Conservation (phyloP, 2,797 vertebrate species). For the Spondyliosoma cantharus region DNA sequence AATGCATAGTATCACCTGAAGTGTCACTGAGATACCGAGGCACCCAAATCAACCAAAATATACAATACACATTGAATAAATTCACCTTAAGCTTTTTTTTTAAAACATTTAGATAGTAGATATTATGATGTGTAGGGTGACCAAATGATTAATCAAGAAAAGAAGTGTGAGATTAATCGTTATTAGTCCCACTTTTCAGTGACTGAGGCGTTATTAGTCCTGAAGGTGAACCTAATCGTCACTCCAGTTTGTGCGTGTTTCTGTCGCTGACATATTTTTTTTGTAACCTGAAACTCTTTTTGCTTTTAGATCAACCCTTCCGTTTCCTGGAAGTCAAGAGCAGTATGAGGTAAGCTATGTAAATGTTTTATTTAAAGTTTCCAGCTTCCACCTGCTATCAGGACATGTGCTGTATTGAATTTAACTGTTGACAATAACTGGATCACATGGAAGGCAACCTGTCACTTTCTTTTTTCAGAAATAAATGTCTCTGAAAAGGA, state of each 20-base stretch:
- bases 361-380: conserved; percentile 1
- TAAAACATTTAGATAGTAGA: background rate
- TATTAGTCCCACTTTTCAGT: background rate
- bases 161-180: background rate
- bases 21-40: no score
- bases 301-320: conserved; percentile 91
- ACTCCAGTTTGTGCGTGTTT: background rate
- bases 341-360: conserved; percentile 91
- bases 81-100: no score
- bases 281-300: conserved; percentile 2
- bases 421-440: background rate
- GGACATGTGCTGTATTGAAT: background rate
- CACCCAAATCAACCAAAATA: no score
- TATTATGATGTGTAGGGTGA: background rate
- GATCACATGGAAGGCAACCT: background rate
- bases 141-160: background rate
- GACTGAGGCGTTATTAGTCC: no score
- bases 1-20: background rate
- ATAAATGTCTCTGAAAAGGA: background rate
- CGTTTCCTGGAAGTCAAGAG: conserved; percentile 92
- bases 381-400: background rate
- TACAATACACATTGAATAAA: background rate
- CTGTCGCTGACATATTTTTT: background rate
- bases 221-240: background rate
- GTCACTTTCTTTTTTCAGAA: background rate